Percentiles rank a stretch among this genome's conserved stretches.
Conservation (phyloP, 2,113 vertebrate genomes). For the Rhodinocichla rosea region DNA sequence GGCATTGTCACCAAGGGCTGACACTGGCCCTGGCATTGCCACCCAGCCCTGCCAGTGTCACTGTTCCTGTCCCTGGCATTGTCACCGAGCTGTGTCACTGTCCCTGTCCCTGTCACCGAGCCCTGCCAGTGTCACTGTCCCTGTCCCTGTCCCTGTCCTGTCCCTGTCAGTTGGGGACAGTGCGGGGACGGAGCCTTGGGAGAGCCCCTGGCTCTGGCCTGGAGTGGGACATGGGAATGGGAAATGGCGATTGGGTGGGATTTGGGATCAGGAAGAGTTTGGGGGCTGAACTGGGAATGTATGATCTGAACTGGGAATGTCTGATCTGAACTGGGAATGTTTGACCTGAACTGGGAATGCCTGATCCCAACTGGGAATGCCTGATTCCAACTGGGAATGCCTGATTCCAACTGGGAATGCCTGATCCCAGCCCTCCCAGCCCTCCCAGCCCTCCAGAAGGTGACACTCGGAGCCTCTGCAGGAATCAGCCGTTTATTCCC, state of each 20-base stretch:
- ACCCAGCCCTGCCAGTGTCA: no score
- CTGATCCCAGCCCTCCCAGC: background rate
- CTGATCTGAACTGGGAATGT: fast-evolving
- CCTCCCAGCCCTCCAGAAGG: background rate
- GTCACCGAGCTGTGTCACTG: no score
- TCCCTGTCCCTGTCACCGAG: background rate
- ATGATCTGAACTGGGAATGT: background rate
- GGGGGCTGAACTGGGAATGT: background rate
- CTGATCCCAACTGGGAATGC: fast-evolving
- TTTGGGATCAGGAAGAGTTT: background rate
- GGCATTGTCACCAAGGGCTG: background rate
- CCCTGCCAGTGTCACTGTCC: no score
- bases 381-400: fast-evolving
- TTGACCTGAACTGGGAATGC: fast-evolving
- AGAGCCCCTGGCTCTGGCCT: background rate
- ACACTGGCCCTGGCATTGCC: no score
- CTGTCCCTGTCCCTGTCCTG: no score
- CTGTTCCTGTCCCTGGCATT: background rate
- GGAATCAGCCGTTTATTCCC: background rate
- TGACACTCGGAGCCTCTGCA: fast-evolving
- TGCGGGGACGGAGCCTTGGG: background rate
- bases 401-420: fast-evolving
- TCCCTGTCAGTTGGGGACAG: background rate
- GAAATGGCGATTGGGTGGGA: background rate
- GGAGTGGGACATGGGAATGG: background rate